These are phyloP conservation scores for Odontomachus brunneus DNA, from an alignment of 1,140 invertebrate species.

Conservation along the genomic window DNA sequence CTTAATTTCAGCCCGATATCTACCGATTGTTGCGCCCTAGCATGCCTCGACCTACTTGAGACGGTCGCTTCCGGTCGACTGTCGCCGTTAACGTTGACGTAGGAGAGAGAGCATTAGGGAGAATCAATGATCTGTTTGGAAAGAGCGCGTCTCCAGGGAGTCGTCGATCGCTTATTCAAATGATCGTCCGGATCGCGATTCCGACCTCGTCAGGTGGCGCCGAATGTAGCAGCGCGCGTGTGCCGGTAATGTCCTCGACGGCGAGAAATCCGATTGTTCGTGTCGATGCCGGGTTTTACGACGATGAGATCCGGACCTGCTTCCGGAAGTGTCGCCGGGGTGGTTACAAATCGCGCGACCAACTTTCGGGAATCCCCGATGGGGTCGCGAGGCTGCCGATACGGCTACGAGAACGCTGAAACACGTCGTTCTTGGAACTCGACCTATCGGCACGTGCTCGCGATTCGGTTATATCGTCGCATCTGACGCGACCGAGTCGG, in stretches of 20 bases:
- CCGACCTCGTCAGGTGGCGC: constrained; percentile 38
- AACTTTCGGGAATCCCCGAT: constrained; percentile 1
- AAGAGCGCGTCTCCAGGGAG: constrained; percentile 19
- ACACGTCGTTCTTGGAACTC: constrained; percentile 34
- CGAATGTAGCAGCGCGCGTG: constrained; percentile 48
- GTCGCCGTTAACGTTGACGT: too few species aligned
- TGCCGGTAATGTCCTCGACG: constrained; percentile 62
- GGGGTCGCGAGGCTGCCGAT: background rate
- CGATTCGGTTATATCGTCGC: constrained; percentile 45
- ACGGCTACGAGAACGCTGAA: background rate
- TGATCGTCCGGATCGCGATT: constrained; percentile 66
- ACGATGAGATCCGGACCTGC: constrained; percentile 14
- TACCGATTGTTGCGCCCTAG: constrained; percentile 19
- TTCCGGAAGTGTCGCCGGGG: background rate
- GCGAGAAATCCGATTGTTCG: constrained; percentile 41
- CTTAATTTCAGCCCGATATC: constrained; percentile 49
- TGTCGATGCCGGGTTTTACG: constrained; percentile 35
- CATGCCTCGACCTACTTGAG: constrained; percentile 45
- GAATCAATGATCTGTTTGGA: constrained; percentile 66
- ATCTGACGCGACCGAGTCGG: constrained; percentile 30
- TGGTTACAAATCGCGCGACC: constrained; percentile 56
- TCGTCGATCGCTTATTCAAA: constrained; percentile 72
- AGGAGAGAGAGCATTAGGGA: constrained; percentile 54
- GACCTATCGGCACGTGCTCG: constrained; percentile 41
- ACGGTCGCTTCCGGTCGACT: constrained; percentile 6